These are phyloP conservation scores for Acanthacorydalis orientalis DNA, from an alignment of 2,888 invertebrate genomes.

Conservation along the genomic window DNA sequence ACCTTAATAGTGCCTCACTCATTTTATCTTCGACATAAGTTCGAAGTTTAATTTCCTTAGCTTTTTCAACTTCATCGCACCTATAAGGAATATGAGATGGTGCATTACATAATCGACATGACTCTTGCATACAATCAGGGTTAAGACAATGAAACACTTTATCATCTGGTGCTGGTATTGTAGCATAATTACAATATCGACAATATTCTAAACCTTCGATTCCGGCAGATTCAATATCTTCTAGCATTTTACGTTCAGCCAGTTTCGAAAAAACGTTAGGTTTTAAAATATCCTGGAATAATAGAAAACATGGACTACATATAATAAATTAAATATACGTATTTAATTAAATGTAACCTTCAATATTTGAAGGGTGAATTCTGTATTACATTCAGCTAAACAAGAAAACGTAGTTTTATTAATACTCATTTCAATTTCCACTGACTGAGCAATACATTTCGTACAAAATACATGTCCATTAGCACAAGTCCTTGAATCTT, in stretches of 20 bases:
- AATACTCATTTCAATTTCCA: constrained; percentile 24
- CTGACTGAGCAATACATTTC: constrained; percentile 23
- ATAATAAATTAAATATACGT: too few relatives aligned
- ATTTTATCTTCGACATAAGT: constrained; percentile 35
- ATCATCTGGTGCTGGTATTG: constrained; percentile 26
- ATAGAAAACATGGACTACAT: neutral
- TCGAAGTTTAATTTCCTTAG: constrained; percentile 24
- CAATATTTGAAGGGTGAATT: constrained; percentile 13
- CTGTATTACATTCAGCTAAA: constrained; percentile 21
- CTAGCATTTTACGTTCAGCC: constrained; percentile 27
- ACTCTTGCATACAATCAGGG: constrained; percentile 36
- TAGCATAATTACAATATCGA: constrained; percentile 39
- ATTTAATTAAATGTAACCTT: too few relatives aligned
- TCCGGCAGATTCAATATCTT: constrained; percentile 34
- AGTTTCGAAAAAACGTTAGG: constrained; percentile 29
- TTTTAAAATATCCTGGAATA: constrained; percentile 24
- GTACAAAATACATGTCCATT: constrained; percentile 29
- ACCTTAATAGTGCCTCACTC: constrained; percentile 29
- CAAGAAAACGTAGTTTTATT: constrained; percentile 27
- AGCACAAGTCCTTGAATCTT: constrained; percentile 23
- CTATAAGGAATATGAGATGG: constrained; percentile 32
- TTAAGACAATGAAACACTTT: constrained; percentile 35
- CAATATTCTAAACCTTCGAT: constrained; percentile 35
- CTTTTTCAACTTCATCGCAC: constrained; percentile 31
- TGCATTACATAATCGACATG: constrained; percentile 34